Percentiles rank a stretch among this genome's conserved stretches.
Conservation (phyloP, 37 sponge, comb jelly and placozoan species). For the Aplysina aerophoba region DNA sequence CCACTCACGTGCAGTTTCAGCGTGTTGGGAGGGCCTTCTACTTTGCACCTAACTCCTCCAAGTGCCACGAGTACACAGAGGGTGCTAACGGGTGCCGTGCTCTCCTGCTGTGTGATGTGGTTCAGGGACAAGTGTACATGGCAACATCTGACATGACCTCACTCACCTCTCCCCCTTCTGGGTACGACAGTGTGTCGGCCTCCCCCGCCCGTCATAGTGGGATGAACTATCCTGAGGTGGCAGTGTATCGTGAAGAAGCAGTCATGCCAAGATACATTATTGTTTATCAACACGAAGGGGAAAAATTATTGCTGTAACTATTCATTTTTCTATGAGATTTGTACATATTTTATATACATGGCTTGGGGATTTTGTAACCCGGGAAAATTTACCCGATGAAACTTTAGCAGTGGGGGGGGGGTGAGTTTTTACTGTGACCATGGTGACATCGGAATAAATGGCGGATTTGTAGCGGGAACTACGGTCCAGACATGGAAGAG, state of each 20-base stretch:
- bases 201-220: conserved; percentile 3
- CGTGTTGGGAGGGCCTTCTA: conserved; percentile 78
- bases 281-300: conserved; percentile 59
- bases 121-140: neutral
- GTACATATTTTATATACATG: too few species aligned
- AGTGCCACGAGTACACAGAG: conserved; percentile 84
- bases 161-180: conserved; percentile 33
- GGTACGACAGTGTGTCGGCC: conserved; percentile 63
- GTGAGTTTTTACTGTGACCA: too few species aligned
- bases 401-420: too few species aligned
- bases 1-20: conserved; percentile 64
- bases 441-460: too few species aligned
- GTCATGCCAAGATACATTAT: conserved; percentile 57
- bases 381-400: too few species aligned
- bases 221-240: conserved; percentile 69
- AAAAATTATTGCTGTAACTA: neutral
- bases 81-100: conserved; percentile 40
- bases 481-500: conserved; percentile 52
- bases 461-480: conserved; percentile 1
- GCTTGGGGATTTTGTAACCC: too few species aligned
- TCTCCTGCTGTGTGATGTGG: neutral
- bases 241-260: conserved; percentile 46
- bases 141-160: conserved; percentile 13
- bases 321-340: neutral
- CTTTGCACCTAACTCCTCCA: conserved; percentile 80